These are phyloP conservation scores for Pyxicephalus adspersus DNA, from an alignment of 2,113 vertebrate genomes.

Conservation along the genomic window DNA sequence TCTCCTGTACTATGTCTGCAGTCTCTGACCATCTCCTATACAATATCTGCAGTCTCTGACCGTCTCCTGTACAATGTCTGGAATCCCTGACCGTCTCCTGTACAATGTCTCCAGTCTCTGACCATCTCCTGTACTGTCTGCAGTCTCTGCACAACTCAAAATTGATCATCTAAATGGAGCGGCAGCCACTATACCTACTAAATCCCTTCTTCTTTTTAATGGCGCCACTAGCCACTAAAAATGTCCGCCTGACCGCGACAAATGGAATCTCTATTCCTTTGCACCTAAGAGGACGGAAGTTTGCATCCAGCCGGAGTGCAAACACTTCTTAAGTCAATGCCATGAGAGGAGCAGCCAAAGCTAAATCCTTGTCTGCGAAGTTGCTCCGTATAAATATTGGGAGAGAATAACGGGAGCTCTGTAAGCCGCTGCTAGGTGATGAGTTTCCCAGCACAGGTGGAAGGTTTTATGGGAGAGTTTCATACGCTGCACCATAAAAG, in stretches of 20 bases:
- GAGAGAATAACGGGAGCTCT: conserved; percentile 52
- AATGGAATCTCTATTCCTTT: conserved; percentile 67
- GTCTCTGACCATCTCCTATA: no score
- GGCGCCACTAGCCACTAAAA: conserved; percentile 60
- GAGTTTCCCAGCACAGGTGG: conserved; percentile 53
- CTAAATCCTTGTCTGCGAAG: conserved; percentile 59
- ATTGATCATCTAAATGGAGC: no score
- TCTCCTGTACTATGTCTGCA: no score
- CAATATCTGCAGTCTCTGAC: no score
- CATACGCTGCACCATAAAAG: conserved; percentile 29
- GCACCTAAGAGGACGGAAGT: conserved; percentile 70
- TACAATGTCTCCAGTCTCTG: no score
- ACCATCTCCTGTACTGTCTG: no score
- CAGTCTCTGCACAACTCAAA: no score
- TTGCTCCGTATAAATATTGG: conserved; percentile 61
- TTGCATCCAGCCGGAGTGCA: conserved; percentile 67
- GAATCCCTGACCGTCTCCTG: no score
- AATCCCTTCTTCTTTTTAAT: no score
- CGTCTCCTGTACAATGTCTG: no score
- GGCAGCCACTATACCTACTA: no score
- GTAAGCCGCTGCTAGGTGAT: conserved; percentile 38
- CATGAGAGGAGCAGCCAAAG: conserved; percentile 62
- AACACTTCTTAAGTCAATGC: conserved; percentile 64
- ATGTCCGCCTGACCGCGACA: conserved; percentile 73
- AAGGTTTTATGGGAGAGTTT: conserved; percentile 42